Conservation (phyloP, 1,140 invertebrate genomes). For the Aphis craccivora region DNA sequence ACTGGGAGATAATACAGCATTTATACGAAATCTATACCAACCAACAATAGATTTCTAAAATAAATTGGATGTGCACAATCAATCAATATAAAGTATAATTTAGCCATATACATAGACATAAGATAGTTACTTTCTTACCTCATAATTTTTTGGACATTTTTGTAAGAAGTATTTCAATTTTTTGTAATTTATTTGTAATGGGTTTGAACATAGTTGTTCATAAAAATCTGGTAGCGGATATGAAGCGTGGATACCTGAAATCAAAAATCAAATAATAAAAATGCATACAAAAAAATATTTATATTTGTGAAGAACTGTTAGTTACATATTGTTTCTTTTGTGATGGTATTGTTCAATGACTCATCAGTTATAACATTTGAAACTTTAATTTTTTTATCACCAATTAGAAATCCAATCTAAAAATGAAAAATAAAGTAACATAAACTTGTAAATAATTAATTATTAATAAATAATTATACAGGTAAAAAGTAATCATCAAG, state of each 20-base stretch:
- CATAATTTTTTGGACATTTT: slow-evolving; percentile 44
- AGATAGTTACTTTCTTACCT: not conserved
- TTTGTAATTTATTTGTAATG: slow-evolving; percentile 31
- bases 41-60: slow-evolving; percentile 49
- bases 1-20: slow-evolving; percentile 21
- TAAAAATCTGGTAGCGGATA: slow-evolving; percentile 43
- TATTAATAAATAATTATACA: not conserved
- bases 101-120: not conserved
- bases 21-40: slow-evolving; percentile 46
- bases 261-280: slow-evolving; percentile 5
- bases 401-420: slow-evolving; percentile 56
- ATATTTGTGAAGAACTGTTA: not conserved
- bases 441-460: no score
- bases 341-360: slow-evolving; percentile 47
- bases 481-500: not conserved
- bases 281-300: not conserved
- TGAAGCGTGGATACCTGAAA: slow-evolving; percentile 50
- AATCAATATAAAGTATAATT: not conserved
- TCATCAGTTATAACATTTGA: slow-evolving; percentile 54
- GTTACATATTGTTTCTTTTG: slow-evolving; percentile 52
- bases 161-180: slow-evolving; percentile 31
- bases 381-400: slow-evolving; percentile 41
- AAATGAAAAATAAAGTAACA: not conserved
- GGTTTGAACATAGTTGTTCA: slow-evolving; percentile 28
- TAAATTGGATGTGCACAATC: not conserved